Evolutionary conservation across 2,113 vertebrate species (phyloP).

Genomic region (Anoplopoma fimbria): DNA sequence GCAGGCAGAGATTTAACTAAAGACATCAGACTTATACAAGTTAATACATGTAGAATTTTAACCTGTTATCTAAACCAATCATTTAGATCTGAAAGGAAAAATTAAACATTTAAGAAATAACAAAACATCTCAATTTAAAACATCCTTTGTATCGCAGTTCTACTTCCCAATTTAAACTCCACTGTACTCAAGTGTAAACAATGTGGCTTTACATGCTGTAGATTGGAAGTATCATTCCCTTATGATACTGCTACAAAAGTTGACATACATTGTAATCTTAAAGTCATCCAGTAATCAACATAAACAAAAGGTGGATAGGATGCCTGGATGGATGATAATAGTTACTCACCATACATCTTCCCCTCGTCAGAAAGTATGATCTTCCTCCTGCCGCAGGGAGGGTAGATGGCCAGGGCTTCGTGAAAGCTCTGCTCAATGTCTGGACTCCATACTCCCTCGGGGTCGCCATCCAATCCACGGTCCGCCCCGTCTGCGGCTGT

Average conservation of each 20-base stretch:
- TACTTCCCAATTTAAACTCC: neutral
- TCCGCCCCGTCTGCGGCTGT: conserved; percentile 89
- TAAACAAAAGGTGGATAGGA: neutral
- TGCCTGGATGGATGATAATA: neutral
- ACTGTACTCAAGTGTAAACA: neutral
- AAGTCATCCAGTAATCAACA: neutral
- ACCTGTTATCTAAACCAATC: too few species aligned
- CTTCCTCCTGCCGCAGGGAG: conserved; percentile 94
- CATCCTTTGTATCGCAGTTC: neutral
- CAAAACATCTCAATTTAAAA: too few species aligned
- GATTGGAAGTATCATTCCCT: neutral
- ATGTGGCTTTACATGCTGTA: neutral
- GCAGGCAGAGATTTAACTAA: too few species aligned
- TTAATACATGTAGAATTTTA: too few species aligned
- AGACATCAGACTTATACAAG: too few species aligned
- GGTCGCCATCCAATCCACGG: conserved; percentile 94
- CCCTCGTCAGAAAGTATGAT: conserved; percentile 98
- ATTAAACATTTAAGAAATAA: too few species aligned
- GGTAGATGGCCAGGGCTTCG: conserved; percentile 97
- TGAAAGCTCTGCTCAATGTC: conserved; percentile 99
- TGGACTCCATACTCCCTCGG: conserved; percentile 96
- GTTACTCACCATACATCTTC: conserved; percentile 96
- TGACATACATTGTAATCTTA: neutral
- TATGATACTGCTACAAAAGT: neutral
- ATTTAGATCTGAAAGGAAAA: too few species aligned